phyloP scores from a whole-genome alignment of 1,140 invertebrate genomes.

The Drosophila ercepeae region DNA sequence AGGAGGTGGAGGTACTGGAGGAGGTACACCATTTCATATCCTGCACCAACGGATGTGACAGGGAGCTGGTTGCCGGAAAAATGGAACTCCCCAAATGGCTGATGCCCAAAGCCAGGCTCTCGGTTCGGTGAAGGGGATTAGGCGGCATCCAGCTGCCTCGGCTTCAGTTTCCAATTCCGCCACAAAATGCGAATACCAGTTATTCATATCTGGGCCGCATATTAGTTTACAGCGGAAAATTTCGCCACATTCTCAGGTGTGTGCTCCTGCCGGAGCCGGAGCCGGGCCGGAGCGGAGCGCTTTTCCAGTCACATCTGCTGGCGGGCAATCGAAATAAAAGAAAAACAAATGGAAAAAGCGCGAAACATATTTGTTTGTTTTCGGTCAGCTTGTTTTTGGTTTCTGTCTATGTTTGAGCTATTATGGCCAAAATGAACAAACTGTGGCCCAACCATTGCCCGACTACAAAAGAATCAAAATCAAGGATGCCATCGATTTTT shows the following conservation, averaged over 20 bases:
- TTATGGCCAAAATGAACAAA: conserved; percentile 28
- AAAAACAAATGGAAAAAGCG: conserved; percentile 47
- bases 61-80: conserved; percentile 23
- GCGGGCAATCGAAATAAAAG: conserved; percentile 58
- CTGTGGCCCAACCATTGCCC: conserved; percentile 7
- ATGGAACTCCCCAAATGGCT: conserved; percentile 30
- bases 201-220: conserved; percentile 29
- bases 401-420: conserved; percentile 21
- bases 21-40: conserved; percentile 64
- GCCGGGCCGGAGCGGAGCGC: conserved; percentile 10
- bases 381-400: conserved; percentile 5
- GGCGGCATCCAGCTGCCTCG: not conserved
- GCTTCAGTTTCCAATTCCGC: conserved; percentile 34
- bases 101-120: conserved; percentile 57
- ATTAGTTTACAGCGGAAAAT: conserved; percentile 47
- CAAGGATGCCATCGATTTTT: too few species aligned
- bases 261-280: too few species aligned
- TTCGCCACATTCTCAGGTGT: conserved; percentile 28
- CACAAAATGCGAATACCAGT: conserved; percentile 14
- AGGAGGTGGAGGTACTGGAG: not conserved
- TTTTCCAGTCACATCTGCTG: conserved; percentile 16
- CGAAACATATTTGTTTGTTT: conserved; percentile 51
- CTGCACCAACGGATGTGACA: conserved; percentile 70
- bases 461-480: conserved; percentile 4
- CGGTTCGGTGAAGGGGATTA: conserved; percentile 26